Conservation (phyloP, 1,140 invertebrate genomes). For the Chrysomallon squamiferum region DNA sequence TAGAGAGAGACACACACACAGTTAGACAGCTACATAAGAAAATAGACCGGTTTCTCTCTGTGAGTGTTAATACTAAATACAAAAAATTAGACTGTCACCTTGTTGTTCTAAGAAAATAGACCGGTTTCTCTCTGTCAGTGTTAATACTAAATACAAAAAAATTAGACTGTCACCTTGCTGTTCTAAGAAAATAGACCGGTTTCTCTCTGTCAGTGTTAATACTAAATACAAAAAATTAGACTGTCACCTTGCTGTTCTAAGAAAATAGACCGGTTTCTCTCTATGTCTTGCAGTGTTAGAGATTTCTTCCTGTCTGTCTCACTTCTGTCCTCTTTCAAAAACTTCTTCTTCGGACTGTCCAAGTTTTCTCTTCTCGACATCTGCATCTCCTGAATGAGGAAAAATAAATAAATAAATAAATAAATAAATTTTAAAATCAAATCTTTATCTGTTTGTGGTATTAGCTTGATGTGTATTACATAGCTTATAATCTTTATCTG, state of each 20-base stretch:
- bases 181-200: slow-evolving; percentile 78
- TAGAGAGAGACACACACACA: neutral
- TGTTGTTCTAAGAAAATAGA: slow-evolving; percentile 87
- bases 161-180: too few relatives aligned
- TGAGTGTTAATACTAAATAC: too few relatives aligned
- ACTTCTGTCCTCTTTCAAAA: neutral
- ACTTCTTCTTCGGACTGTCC: neutral
- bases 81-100: too few relatives aligned
- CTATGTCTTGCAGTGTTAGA: slow-evolving; percentile 87
- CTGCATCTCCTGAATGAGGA: neutral
- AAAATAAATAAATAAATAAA: neutral
- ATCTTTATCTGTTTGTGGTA: too few relatives aligned
- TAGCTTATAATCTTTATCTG: too few relatives aligned
- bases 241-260: slow-evolving; percentile 93
- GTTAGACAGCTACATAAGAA: neutral
- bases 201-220: too few relatives aligned
- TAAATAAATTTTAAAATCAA: too few relatives aligned
- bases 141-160: too few relatives aligned
- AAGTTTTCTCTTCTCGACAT: neutral
- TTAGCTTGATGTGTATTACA: too few relatives aligned
- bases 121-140: slow-evolving; percentile 85
- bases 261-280: slow-evolving; percentile 84
- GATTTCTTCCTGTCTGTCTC: slow-evolving; percentile 79
- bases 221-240: too few relatives aligned
- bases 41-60: neutral